Conservation (phyloP, 2,797 vertebrate species). For the Chiroxiphia lanceolata region DNA sequence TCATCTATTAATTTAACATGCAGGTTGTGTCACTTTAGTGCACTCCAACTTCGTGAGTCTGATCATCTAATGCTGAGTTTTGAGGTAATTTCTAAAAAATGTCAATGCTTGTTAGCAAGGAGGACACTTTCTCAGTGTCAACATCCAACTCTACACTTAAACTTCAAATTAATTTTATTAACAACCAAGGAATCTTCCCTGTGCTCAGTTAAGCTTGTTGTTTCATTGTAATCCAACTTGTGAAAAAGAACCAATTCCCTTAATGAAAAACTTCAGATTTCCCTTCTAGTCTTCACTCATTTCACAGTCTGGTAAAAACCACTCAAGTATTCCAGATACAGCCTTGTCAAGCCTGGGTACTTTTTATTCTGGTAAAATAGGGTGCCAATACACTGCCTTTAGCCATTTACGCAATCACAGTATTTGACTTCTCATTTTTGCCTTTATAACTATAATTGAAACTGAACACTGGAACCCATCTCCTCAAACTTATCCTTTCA, state of each 20-base stretch:
- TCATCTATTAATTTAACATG: neutral
- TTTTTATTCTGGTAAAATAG: neutral
- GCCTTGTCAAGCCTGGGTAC: neutral
- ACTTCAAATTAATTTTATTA: neutral
- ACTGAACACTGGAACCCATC: neutral
- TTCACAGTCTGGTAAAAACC: conserved; percentile 8
- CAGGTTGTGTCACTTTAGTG: neutral
- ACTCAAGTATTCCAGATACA: neutral
- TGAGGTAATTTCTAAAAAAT: neutral
- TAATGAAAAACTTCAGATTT: neutral
- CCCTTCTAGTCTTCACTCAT: neutral
- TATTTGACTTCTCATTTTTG: neutral
- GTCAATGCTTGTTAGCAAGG: neutral
- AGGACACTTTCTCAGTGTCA: neutral
- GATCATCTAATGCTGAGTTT: neutral
- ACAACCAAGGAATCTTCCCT: neutral
- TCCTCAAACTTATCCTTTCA: neutral
- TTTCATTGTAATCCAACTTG: neutral
- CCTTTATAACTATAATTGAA: neutral
- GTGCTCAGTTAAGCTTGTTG: neutral
- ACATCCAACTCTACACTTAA: neutral
- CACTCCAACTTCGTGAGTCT: neutral
- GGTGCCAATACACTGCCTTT: neutral
- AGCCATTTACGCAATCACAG: neutral
- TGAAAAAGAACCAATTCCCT: neutral